phyloP scores from a whole-genome alignment of 2,797 vertebrate genomes.

The Hapalemur alaotrensis region DNA sequence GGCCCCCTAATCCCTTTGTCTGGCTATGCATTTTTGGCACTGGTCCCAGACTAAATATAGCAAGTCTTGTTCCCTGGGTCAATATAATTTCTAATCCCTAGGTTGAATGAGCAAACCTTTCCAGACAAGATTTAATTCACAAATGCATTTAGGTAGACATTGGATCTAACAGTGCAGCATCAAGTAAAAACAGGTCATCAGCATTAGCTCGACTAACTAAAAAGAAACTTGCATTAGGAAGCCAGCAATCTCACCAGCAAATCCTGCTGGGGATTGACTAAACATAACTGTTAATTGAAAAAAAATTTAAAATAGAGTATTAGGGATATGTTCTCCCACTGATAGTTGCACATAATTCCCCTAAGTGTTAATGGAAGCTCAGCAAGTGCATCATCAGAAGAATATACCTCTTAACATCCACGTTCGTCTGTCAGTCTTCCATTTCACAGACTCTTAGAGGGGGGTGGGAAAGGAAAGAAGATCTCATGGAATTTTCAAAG shows the following conservation, averaged over 20 bases:
- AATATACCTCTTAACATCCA: conserved; percentile 43
- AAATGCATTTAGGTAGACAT: conserved; percentile 69
- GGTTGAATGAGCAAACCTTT: conserved; percentile 58
- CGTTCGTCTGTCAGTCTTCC: background rate
- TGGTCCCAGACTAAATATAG: conserved; percentile 68
- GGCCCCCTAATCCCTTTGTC: background rate
- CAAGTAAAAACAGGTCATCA: conserved; percentile 58
- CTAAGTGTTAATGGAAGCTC: conserved; percentile 74
- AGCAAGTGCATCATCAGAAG: conserved; percentile 30
- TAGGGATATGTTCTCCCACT: conserved; percentile 51
- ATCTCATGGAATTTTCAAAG: background rate
- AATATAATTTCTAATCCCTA: conserved; percentile 70
- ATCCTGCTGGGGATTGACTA: conserved; percentile 69
- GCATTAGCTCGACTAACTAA: conserved; percentile 59
- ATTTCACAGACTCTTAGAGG: background rate
- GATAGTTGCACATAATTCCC: conserved; percentile 66
- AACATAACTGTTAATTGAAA: conserved; percentile 70
- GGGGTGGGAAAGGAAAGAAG: background rate
- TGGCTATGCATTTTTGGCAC: conserved; percentile 43
- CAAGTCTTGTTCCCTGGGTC: conserved; percentile 58
- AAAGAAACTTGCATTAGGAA: conserved; percentile 67
- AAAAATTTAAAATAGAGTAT: conserved; percentile 68
- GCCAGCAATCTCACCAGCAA: conserved; percentile 55
- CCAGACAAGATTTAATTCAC: conserved; percentile 69
- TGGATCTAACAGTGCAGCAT: conserved; percentile 43